Percentiles rank a stretch among this genome's conserved stretches.
phyloP scores from a whole-genome alignment of 2,888 invertebrate species.

The Plebejus anna region DNA sequence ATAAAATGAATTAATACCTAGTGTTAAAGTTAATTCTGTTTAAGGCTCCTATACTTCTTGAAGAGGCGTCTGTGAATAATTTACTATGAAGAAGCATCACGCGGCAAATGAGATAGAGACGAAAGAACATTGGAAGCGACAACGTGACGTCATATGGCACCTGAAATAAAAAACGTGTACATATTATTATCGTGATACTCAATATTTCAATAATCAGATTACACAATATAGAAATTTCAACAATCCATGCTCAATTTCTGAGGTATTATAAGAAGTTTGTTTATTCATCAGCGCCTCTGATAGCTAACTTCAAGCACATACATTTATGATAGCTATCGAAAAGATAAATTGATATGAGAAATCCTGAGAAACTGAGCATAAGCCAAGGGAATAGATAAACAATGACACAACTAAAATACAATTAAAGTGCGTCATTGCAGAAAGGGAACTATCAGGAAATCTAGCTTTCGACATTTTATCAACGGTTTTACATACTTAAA shows the following conservation, averaged over 20 bases:
- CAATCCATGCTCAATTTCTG: not conserved
- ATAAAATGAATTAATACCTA: slow-evolving; percentile 77
- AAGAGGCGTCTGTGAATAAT: slow-evolving; percentile 99
- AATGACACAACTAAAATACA: not conserved
- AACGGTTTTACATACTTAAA: not conserved
- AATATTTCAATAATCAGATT: not conserved
- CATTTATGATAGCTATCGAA: not conserved
- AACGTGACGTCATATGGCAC: slow-evolving; percentile 98
- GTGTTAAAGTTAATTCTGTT: slow-evolving; percentile 99
- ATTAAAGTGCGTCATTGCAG: not conserved
- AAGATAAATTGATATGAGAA: not conserved
- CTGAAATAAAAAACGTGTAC: slow-evolving; percentile 53
- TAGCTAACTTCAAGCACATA: not conserved
- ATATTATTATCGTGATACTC: not conserved
- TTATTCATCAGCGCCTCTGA: not conserved
- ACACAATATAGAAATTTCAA: too few species aligned
- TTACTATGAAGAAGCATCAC: slow-evolving; percentile 99
- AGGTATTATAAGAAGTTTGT: not conserved
- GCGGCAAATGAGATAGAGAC: slow-evolving; percentile 99
- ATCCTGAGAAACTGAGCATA: not conserved
- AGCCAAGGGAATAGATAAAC: not conserved
- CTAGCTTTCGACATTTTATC: not conserved
- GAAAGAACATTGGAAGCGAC: slow-evolving; percentile 99
- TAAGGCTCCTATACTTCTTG: slow-evolving; percentile 97
- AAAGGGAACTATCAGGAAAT: not conserved